Conservation (phyloP, 2,797 vertebrate species). For the Xenentodon cancila region DNA sequence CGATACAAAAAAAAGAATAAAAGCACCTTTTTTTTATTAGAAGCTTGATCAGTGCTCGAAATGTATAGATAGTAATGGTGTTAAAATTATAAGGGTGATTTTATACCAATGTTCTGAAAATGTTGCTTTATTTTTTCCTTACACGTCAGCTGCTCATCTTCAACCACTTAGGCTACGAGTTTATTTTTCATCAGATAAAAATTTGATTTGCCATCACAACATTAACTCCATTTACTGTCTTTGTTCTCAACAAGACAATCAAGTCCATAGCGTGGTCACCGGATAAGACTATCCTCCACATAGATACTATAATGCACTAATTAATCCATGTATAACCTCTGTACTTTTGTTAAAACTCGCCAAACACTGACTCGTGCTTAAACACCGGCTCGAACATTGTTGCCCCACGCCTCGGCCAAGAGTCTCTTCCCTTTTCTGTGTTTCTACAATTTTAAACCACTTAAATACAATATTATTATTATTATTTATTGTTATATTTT, state of each 20-base stretch:
- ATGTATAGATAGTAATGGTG: constrained; percentile 53
- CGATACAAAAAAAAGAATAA: constrained; percentile 46
- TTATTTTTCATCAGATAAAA: constrained; percentile 3
- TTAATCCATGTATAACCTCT: constrained; percentile 68
- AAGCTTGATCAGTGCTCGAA: constrained; percentile 57
- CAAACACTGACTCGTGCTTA: constrained; percentile 78
- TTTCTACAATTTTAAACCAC: constrained; percentile 28
- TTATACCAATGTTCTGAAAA: constrained; percentile 59
- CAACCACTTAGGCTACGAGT: constrained; percentile 6
- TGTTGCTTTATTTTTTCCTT: constrained; percentile 33
- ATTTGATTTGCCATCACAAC: constrained; percentile 11
- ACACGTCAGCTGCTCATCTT: constrained; percentile 27
- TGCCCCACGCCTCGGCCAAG: constrained; percentile 62
- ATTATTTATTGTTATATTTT: constrained; percentile 73
- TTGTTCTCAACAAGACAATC: constrained; percentile 77
- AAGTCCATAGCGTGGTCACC: constrained; percentile 55
- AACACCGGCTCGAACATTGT: constrained; percentile 68
- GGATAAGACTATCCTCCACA: constrained; percentile 58
- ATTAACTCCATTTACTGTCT: constrained; percentile 53
- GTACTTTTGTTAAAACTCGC: constrained; percentile 62
- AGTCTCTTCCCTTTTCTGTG: constrained; percentile 43
- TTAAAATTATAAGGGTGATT: constrained; percentile 51
- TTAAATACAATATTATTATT: constrained; percentile 52
- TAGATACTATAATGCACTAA: constrained; percentile 71
- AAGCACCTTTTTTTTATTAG: constrained; percentile 74